These are phyloP conservation scores for Rhynchotus rufescens DNA, from an alignment of 2,797 vertebrate genomes.

Conservation along the genomic window DNA sequence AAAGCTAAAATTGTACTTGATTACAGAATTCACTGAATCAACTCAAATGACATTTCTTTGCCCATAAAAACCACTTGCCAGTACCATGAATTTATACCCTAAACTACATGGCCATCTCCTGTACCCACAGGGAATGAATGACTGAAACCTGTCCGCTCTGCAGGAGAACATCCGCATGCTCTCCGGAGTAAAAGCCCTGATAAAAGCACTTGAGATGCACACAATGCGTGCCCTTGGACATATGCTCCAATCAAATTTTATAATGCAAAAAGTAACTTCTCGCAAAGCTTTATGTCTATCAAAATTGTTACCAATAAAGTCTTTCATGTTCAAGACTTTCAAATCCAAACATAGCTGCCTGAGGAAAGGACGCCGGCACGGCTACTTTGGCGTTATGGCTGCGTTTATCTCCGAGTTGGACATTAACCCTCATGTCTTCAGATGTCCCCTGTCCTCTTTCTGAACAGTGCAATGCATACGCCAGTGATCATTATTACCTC, in stretches of 20 bases:
- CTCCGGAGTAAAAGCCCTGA: neutral
- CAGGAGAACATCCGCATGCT: neutral
- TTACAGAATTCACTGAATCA: neutral
- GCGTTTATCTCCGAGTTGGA: neutral
- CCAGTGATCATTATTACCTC: slow-evolving; percentile 35
- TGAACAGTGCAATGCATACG: slow-evolving; percentile 32
- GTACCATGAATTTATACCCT: neutral
- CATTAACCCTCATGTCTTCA: slow-evolving; percentile 14
- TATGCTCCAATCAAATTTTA: neutral
- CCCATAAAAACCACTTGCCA: neutral
- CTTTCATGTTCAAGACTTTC: neutral
- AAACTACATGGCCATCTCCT: neutral
- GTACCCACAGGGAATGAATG: neutral
- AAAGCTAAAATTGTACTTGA: neutral
- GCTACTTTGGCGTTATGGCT: neutral
- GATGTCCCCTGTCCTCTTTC: neutral
- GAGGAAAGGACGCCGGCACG: neutral
- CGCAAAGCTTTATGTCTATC: neutral
- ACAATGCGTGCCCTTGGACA: neutral
- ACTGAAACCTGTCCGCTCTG: neutral
- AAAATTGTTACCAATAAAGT: neutral
- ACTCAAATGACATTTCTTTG: neutral
- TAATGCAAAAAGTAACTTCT: neutral
- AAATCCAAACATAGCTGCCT: neutral
- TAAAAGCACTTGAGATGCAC: neutral